These are phyloP conservation scores for Odontocolon sp. DNA, from an alignment of 2,888 invertebrate genomes.

Conservation along the genomic window DNA sequence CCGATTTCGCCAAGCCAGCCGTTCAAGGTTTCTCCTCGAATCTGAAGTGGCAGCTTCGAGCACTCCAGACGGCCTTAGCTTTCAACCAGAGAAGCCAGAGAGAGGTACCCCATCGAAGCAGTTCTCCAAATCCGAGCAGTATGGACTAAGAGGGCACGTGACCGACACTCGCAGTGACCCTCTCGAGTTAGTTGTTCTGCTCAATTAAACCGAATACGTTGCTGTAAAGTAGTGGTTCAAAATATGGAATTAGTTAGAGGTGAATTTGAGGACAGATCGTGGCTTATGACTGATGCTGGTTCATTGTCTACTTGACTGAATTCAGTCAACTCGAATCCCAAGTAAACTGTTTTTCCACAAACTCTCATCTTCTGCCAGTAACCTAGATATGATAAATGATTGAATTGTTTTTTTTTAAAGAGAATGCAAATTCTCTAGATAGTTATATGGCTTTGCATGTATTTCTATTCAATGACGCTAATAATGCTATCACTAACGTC, in stretches of 20 bases:
- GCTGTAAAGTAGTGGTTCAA: conserved; percentile 43
- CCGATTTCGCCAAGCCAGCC: conserved; percentile 62
- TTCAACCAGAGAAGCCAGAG: conserved; percentile 24
- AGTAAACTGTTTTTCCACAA: no score
- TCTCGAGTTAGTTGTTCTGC: conserved; percentile 63
- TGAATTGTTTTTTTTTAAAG: no score
- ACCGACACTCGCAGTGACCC: conserved; percentile 53
- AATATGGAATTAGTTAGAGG: background rate
- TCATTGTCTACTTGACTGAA: no score
- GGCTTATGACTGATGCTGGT: background rate
- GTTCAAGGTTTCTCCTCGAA: conserved; percentile 60
- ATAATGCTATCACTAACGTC: no score
- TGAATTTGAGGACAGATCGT: background rate
- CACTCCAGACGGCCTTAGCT: conserved; percentile 49
- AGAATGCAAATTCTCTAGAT: no score
- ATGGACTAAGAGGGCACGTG: conserved; percentile 23
- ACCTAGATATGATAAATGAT: no score
- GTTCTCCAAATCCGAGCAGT: conserved; percentile 22
- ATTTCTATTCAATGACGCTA: no score
- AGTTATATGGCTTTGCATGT: no score
- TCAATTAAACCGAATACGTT: conserved; percentile 65
- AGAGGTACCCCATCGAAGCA: conserved; percentile 18
- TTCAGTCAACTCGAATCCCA: no score
- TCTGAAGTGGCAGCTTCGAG: conserved; percentile 51
- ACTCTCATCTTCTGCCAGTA: no score